Percentiles rank a stretch among this genome's conserved stretches.
phyloP scores from a whole-genome alignment of 2,113 vertebrate species.

The Muscicapa adusta region DNA sequence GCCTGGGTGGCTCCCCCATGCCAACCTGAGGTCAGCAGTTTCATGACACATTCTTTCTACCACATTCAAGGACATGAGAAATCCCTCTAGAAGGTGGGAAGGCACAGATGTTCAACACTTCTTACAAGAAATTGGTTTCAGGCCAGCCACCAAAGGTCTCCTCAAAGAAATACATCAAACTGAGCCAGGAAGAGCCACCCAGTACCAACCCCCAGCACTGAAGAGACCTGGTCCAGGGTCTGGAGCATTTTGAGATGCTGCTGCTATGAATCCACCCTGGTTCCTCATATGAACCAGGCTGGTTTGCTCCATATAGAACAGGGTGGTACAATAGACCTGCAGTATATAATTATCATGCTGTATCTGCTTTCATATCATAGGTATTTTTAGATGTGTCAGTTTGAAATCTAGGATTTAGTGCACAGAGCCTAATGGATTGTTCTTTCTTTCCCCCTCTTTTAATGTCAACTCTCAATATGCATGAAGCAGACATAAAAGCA shows the following conservation, averaged over 20 bases:
- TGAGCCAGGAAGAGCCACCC: not conserved
- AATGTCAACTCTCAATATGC: slow-evolving; percentile 58
- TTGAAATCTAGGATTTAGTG: slow-evolving; percentile 64
- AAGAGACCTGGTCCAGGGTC: not conserved
- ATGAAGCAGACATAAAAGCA: slow-evolving; percentile 60
- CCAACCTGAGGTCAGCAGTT: not conserved
- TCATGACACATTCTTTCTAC: not conserved
- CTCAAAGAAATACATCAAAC: not conserved
- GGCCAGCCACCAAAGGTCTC: not conserved
- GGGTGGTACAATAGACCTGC: not conserved
- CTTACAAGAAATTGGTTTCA: not conserved
- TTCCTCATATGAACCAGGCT: not conserved
- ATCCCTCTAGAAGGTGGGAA: not conserved
- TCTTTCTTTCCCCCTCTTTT: slow-evolving; percentile 49
- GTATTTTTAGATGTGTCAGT: slow-evolving; percentile 65
- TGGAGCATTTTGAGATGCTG: not conserved
- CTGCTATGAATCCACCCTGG: not conserved
- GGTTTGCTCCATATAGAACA: not conserved
- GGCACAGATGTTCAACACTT: not conserved
- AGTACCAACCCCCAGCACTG: not conserved
- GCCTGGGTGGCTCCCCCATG: not conserved
- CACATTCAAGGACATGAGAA: not conserved
- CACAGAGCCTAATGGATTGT: slow-evolving; percentile 57
- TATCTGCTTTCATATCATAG: slow-evolving; percentile 59
- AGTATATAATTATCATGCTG: slow-evolving; percentile 45